A percentile compares a stretch with the other conserved stretches of the same genome.
These are phyloP conservation scores for Rhyzopertha dominica DNA, from an alignment of 1,140 invertebrate genomes.

Conservation along the genomic window DNA sequence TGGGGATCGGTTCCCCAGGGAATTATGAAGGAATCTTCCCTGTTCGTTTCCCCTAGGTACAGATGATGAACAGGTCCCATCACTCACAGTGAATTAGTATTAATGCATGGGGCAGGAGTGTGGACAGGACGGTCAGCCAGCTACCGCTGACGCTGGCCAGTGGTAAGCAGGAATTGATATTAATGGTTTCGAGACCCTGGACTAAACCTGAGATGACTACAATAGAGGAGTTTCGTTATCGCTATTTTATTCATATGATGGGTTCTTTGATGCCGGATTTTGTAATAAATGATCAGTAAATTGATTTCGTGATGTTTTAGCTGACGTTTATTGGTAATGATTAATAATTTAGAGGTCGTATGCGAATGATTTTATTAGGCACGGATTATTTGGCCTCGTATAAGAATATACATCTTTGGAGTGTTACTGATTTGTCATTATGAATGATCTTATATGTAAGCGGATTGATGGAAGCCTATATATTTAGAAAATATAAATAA, in stretches of 20 bases:
- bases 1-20: too few species aligned
- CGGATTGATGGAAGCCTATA: too few species aligned
- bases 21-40: too few species aligned
- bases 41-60: conserved; percentile 26
- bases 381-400: too few species aligned
- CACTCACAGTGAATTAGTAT: conserved; percentile 44
- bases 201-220: conserved; percentile 24
- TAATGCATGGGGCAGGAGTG: conserved; percentile 40
- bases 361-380: too few species aligned
- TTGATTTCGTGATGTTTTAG: conserved; percentile 32
- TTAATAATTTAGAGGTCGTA: conserved; percentile 30
- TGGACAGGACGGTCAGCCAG: conserved; percentile 40
- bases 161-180: conserved; percentile 39
- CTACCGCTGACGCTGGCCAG: too few species aligned
- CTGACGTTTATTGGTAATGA: conserved; percentile 37
- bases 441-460: too few species aligned
- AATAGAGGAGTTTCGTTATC: conserved; percentile 28
- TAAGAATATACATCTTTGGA: too few species aligned
- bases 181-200: conserved; percentile 33
- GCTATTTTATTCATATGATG: conserved; percentile 43
- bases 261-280: conserved; percentile 32
- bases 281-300: conserved; percentile 39
- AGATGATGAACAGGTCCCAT: conserved; percentile 41
- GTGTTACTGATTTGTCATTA: too few species aligned
- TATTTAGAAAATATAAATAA: too few species aligned